Conservation (phyloP, 2,113 vertebrate genomes). For the Hystrix brachyura region DNA sequence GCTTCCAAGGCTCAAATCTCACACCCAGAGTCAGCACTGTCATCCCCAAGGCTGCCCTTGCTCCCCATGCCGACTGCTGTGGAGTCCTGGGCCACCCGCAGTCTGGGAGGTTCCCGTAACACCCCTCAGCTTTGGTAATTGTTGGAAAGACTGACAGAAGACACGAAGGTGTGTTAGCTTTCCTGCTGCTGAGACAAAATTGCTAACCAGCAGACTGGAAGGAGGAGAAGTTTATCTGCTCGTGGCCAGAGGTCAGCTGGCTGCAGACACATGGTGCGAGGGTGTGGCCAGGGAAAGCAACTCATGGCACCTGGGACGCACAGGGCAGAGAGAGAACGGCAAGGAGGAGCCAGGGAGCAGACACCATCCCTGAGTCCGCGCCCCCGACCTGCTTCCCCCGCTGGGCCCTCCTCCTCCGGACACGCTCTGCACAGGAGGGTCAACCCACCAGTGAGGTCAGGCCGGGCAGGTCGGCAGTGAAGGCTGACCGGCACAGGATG, state of each 20-base stretch:
- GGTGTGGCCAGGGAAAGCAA: not conserved
- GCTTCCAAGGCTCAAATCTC: not conserved
- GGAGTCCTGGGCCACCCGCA: not conserved
- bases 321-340: not conserved
- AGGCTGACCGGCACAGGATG: not conserved
- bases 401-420: not conserved
- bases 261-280: not conserved
- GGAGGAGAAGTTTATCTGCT: not conserved
- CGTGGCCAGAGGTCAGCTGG: not conserved
- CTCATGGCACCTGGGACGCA: not conserved
- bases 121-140: not conserved
- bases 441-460: not conserved
- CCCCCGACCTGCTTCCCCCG: not conserved
- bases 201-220: not conserved
- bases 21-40: not conserved
- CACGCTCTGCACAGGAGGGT: too few species aligned
- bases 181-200: not conserved
- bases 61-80: not conserved
- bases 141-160: not conserved
- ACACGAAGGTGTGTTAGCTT: not conserved
- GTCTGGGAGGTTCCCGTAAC: not conserved
- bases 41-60: not conserved
- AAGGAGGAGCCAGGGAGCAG: not conserved
- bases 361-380: not conserved
- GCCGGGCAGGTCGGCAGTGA: not conserved